phyloP scores from a whole-genome alignment of 2,888 invertebrate genomes.

The Abrostola tripartita region DNA sequence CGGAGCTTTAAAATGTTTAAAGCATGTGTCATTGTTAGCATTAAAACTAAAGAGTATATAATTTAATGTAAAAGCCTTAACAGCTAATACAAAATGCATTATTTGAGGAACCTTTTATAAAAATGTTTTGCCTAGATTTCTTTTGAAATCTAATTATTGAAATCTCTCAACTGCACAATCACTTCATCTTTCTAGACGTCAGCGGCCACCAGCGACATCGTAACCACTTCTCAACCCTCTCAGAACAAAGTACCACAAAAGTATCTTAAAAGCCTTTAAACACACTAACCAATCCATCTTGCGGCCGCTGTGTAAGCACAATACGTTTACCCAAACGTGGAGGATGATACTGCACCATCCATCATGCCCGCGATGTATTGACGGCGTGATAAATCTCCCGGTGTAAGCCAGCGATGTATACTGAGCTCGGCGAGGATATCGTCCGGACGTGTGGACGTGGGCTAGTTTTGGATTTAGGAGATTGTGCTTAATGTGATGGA shows the following conservation, averaged over 20 bases:
- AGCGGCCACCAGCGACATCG: conserved; percentile 16
- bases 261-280: conserved; percentile 56
- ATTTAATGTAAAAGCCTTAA: too few relatives aligned
- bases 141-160: not conserved
- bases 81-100: too few relatives aligned
- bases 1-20: too few relatives aligned
- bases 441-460: conserved; percentile 43
- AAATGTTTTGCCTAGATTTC: too few relatives aligned
- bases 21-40: too few relatives aligned
- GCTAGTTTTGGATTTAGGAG: conserved; percentile 38
- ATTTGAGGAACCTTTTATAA: too few relatives aligned
- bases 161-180: not conserved
- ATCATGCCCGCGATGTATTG: conserved; percentile 55
- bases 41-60: too few relatives aligned
- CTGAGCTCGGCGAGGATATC: conserved; percentile 29
- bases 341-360: conserved; percentile 53
- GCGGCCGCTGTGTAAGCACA: conserved; percentile 48
- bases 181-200: conserved; percentile 23
- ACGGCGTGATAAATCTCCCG: conserved; percentile 59
- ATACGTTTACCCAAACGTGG: conserved; percentile 57
- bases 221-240: conserved; percentile 34
- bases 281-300: conserved; percentile 57
- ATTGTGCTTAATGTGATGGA: conserved; percentile 53
- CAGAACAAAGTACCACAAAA: conserved; percentile 52
- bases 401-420: conserved; percentile 53